Evolutionary conservation across 2,888 invertebrate species (phyloP).

Genomic region (Blastobasis lacticolella): DNA sequence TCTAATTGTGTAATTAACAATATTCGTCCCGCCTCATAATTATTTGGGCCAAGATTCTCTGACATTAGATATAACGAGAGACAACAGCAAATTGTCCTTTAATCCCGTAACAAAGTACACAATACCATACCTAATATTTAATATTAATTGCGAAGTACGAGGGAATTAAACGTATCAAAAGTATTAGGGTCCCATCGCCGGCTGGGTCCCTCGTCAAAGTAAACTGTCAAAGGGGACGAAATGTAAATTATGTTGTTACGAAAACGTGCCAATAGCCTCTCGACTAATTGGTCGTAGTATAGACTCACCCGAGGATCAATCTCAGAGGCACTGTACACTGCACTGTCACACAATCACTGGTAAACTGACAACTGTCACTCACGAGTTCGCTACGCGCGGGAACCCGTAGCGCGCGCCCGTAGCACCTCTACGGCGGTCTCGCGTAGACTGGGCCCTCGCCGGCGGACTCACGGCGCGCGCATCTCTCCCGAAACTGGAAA

Average conservation of each 20-base stretch:
- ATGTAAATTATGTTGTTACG: slow-evolving; percentile 1
- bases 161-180: no score
- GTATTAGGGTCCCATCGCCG: background rate
- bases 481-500: slow-evolving; percentile 43
- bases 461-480: slow-evolving; percentile 63
- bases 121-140: no score
- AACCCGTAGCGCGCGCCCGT: slow-evolving; percentile 2
- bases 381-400: slow-evolving; percentile 5
- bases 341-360: slow-evolving; percentile 22
- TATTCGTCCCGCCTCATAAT: no score
- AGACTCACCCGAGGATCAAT: slow-evolving; percentile 18
- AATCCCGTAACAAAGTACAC: no score
- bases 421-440: slow-evolving; percentile 33
- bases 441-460: slow-evolving; percentile 38
- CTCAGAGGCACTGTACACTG: slow-evolving; percentile 19
- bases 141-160: no score
- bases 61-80: no score
- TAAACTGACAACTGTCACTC: slow-evolving; percentile 25
- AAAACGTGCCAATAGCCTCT: no score
- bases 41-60: no score
- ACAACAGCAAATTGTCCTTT: no score
- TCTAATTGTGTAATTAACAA: no score
- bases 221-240: slow-evolving; percentile 10
- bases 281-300: no score
- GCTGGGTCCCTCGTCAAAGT: slow-evolving; percentile 4